Evolutionary conservation across 2,888 invertebrate species (phyloP).

Genomic region (Rhogogaster chlorosoma): DNA sequence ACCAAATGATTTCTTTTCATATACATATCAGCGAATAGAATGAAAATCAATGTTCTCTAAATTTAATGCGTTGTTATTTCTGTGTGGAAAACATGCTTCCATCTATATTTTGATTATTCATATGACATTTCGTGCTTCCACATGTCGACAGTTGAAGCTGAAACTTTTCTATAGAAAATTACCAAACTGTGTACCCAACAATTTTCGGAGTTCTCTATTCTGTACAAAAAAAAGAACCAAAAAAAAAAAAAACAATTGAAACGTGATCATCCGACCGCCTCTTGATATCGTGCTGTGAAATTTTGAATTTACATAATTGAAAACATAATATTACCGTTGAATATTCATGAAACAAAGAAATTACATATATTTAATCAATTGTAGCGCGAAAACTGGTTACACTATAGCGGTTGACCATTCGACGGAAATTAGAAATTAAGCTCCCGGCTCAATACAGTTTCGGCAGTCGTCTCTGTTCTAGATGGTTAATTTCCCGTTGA

Average conservation of each 20-base stretch:
- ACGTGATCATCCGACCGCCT: background rate
- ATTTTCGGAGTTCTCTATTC: background rate
- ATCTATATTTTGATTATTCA: background rate
- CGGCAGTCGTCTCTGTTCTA: background rate
- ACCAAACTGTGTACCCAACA: background rate
- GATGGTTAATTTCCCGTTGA: slow-evolving; percentile 3
- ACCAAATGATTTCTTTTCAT: too few relatives aligned
- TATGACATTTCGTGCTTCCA: too few relatives aligned
- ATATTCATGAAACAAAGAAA: background rate
- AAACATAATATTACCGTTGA: background rate
- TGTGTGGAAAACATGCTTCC: background rate
- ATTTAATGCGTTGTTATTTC: too few relatives aligned
- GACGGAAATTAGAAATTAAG: slow-evolving; percentile 12
- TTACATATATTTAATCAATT: background rate
- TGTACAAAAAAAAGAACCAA: too few relatives aligned
- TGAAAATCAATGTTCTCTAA: background rate
- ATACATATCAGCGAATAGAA: too few relatives aligned
- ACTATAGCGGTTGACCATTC: background rate
- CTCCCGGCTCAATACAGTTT: background rate
- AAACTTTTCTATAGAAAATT: background rate
- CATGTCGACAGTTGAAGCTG: too few relatives aligned
- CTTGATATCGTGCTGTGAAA: background rate
- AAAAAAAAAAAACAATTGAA: background rate
- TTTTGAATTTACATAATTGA: background rate
- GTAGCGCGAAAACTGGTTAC: background rate